Conservation (phyloP, 2,113 vertebrate genomes). For the Heterochromis multidens region DNA sequence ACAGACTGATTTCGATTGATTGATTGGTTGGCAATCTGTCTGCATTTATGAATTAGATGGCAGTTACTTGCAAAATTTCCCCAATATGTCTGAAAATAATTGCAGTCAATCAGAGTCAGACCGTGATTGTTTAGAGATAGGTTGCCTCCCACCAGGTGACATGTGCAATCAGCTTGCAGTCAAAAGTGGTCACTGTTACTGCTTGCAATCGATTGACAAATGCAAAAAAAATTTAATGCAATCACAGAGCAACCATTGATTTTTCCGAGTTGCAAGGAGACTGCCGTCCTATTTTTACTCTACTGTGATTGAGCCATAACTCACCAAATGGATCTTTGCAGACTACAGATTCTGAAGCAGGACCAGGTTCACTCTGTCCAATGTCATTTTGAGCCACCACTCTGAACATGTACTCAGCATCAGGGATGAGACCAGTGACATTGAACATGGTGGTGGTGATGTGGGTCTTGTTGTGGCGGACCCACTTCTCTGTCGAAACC, state of each 20-base stretch:
- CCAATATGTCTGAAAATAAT: not conserved
- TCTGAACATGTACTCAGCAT: slow-evolving; percentile 96
- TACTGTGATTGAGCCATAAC: slow-evolving; percentile 32
- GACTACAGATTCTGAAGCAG: slow-evolving; percentile 85
- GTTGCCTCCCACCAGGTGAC: not conserved
- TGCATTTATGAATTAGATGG: not conserved
- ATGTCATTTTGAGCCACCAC: slow-evolving; percentile 95
- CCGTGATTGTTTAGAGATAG: not conserved
- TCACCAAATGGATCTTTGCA: slow-evolving; percentile 99
- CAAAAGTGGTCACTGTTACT: not conserved
- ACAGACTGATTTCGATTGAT: not conserved
- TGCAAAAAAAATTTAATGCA: not conserved
- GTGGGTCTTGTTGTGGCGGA: slow-evolving; percentile 94
- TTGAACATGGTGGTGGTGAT: slow-evolving; percentile 99
- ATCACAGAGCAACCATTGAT: no score
- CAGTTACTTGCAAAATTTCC: not conserved
- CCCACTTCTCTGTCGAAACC: slow-evolving; percentile 95
- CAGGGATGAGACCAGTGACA: slow-evolving; percentile 90
- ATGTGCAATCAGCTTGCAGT: not conserved
- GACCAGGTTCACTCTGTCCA: slow-evolving; percentile 90
- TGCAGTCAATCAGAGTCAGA: not conserved
- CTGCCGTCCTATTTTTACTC: not conserved
- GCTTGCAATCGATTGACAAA: not conserved
- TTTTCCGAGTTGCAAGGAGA: not conserved
- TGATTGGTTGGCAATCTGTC: not conserved